Base-by-base conservation (phyloP, 2,797 vertebrate genomes). In the Xiphorhynchus erythropygius region DNA sequence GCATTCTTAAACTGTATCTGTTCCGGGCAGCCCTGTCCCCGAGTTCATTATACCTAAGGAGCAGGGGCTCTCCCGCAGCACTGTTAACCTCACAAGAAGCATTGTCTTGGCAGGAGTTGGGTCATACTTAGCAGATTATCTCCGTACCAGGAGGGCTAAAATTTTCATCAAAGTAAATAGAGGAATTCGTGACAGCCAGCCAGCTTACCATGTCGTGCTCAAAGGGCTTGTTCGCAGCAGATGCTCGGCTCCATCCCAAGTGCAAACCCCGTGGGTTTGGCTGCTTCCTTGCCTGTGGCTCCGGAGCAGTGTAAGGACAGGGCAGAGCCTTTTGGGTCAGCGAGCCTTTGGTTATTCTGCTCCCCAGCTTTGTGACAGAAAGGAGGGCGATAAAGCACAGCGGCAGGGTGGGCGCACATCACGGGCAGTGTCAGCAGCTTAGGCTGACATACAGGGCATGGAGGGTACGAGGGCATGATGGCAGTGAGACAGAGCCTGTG, bases 121-220 rank as follows among this genome's bases (percentile, higher is more conserved):
- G 93, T 95, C 93, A 93, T 77, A 91, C 84, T 92, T 95, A 93
- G 75, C 84, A 89, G 94, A 87, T 91, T 92, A 89, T 75, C 78
- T 88, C 84, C 19, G n/a, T 94, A 87, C 86, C 78, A 96, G 92
- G 81, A 94, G 74, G 78, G 64, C 42, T 90, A 88, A 33, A 70
- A 68, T 81, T 92, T 75, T 53, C 62, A 74, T 90, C 64, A 60
- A 83, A 89, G 84, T 35, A 70, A 84, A 91, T 2, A 74, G 84
- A 10, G 76, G 89, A 52, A 92, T 93, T 89, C 65, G 65, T 75
- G 90, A 91, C 71, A 87, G 76, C 27, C 89, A 64, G 68, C n/a
- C 24, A 1, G 77, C 71, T 89, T 75, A 64, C 53, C 1, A 4
- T 0, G 15, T 41, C 2, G 8, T 33, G 65, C 73, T 64, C 64